These are phyloP conservation scores for Subanguina moxae DNA, from an alignment of 1,140 invertebrate genomes.

Conservation along the genomic window DNA sequence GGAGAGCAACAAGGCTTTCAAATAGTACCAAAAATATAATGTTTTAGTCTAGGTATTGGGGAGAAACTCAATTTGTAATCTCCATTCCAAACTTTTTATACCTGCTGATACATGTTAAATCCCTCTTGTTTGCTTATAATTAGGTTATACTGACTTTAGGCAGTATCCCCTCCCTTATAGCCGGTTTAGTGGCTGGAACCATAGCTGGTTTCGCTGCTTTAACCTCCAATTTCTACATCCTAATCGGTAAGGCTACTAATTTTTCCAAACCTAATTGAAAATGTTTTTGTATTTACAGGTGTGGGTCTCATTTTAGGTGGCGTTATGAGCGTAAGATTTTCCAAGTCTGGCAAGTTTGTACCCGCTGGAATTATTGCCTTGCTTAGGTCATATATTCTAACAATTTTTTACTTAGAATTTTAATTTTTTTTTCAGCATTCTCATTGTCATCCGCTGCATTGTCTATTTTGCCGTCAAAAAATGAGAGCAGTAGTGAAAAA, in stretches of 20 bases:
- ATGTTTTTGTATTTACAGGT: slow-evolving; percentile 48
- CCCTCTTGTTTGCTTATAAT: too few relatives aligned
- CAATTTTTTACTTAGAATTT: background rate
- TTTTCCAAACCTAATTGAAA: slow-evolving; percentile 6
- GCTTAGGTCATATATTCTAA: slow-evolving; percentile 59
- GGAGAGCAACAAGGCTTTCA: too few relatives aligned
- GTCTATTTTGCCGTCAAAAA: slow-evolving; percentile 9
- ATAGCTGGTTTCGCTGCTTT: slow-evolving; percentile 31
- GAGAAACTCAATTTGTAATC: too few relatives aligned
- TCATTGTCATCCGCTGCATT: slow-evolving; percentile 15
- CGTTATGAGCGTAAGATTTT: slow-evolving; percentile 83
- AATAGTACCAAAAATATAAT: too few relatives aligned
- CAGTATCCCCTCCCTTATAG: slow-evolving; percentile 29
- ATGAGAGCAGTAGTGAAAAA: background rate
- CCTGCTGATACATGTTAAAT: too few relatives aligned
- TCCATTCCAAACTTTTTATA: too few relatives aligned
- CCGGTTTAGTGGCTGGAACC: slow-evolving; percentile 20
- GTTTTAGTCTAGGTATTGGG: too few relatives aligned
- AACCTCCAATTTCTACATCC: slow-evolving; percentile 20
- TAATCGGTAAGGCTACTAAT: slow-evolving; percentile 22
- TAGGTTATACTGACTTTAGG: background rate
- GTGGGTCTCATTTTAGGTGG: slow-evolving; percentile 72
- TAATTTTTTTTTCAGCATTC: slow-evolving; percentile 13
- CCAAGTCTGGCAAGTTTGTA: slow-evolving; percentile 85
- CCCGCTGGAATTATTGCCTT: slow-evolving; percentile 78